phyloP scores from a whole-genome alignment of 2,888 invertebrate species.

The Drosophila birchii region DNA sequence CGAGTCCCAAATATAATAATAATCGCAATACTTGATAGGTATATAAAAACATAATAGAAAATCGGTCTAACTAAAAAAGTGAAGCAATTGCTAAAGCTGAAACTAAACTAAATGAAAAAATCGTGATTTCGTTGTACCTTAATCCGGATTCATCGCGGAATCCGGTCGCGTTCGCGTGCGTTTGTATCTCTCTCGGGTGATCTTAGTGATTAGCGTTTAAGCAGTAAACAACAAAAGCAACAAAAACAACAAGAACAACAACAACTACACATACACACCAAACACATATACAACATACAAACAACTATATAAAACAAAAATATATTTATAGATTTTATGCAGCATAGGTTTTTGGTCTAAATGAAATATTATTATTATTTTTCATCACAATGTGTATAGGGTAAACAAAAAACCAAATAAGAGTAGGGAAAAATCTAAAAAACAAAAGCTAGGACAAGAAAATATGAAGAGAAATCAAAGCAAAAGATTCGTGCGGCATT shows the following conservation, averaged over 20 bases:
- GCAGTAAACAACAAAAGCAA: slow-evolving; percentile 54
- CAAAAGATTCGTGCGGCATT: slow-evolving; percentile 9
- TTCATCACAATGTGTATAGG: slow-evolving; percentile 19
- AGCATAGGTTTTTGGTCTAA: slow-evolving; percentile 52
- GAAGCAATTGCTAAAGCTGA: slow-evolving; percentile 52
- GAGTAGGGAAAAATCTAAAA: slow-evolving; percentile 13
- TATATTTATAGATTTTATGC: slow-evolving; percentile 55
- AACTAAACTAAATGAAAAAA: slow-evolving; percentile 66
- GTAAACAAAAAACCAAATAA: slow-evolving; percentile 18
- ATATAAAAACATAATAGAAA: slow-evolving; percentile 18
- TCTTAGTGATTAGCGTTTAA: slow-evolving; percentile 83
- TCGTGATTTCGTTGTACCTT: slow-evolving; percentile 86
- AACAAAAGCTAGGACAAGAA: slow-evolving; percentile 30
- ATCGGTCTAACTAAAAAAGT: slow-evolving; percentile 40
- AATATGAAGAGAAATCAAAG: slow-evolving; percentile 14
- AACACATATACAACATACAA: slow-evolving; percentile 35
- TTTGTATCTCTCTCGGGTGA: slow-evolving; percentile 85
- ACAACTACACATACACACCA: slow-evolving; percentile 34
- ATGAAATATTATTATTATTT: slow-evolving; percentile 25
- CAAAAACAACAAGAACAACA: slow-evolving; percentile 25
- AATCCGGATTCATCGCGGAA: slow-evolving; percentile 85
- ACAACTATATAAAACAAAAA: slow-evolving; percentile 39
- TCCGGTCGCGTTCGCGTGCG: slow-evolving; percentile 85
- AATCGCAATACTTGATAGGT: slow-evolving; percentile 47
- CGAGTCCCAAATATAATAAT: slow-evolving; percentile 77